Conservation (phyloP, 2,888 invertebrate genomes). For the Lacanobia oleracea region DNA sequence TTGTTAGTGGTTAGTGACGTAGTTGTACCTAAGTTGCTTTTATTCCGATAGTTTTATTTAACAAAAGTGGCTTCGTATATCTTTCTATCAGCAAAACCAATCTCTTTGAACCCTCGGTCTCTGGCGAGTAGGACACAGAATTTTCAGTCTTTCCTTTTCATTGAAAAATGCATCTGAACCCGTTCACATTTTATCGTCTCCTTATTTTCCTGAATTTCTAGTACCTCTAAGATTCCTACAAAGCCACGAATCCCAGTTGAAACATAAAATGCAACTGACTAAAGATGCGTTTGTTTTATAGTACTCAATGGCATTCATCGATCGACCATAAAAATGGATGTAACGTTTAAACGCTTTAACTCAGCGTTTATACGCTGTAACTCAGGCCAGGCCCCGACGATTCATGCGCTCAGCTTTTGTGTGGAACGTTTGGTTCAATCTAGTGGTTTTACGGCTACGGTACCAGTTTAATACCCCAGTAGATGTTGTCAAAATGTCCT, state of each 20-base stretch:
- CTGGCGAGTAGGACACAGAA: not conserved
- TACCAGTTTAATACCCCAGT: conserved; percentile 65
- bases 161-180: not conserved
- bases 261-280: conserved; percentile 31
- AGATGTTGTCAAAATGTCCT: conserved; percentile 63
- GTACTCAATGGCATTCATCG: conserved; percentile 27
- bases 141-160: no score
- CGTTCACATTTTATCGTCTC: not conserved
- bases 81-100: no score
- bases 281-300: conserved; percentile 44
- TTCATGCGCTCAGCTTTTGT: conserved; percentile 68
- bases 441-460: conserved; percentile 68
- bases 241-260: conserved; percentile 6
- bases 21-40: no score
- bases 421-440: conserved; percentile 71
- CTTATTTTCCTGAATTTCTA: not conserved
- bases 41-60: no score
- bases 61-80: no score
- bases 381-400: conserved; percentile 55
- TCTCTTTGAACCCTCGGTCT: no score
- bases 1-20: no score
- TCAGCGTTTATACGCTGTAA: conserved; percentile 31
- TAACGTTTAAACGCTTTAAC: conserved; percentile 12
- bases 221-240: not conserved
- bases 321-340: conserved; percentile 38